Evolutionary conservation across 2,113 vertebrate species (phyloP).

Genomic region (Pipa parva): DNA sequence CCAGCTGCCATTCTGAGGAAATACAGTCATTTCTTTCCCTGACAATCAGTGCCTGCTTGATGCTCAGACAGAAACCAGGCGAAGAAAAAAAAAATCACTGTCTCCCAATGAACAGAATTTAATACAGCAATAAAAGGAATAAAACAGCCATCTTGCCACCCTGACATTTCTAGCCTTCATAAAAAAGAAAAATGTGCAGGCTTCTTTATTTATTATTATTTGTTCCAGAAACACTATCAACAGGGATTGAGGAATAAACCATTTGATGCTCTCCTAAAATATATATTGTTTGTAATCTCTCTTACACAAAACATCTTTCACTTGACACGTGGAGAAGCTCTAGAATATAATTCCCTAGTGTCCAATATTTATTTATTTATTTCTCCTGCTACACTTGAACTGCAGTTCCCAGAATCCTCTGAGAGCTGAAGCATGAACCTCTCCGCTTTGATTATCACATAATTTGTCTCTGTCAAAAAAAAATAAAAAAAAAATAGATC

Average conservation of each 20-base stretch:
- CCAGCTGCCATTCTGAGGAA: background rate
- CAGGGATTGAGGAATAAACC: background rate
- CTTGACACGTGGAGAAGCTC: too few relatives aligned
- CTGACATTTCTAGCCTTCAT: constrained; percentile 8
- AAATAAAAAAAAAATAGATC: too few relatives aligned
- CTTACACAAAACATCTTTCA: background rate
- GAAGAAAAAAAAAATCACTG: constrained; percentile 6
- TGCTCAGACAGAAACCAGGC: constrained; percentile 18
- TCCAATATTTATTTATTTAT: too few relatives aligned
- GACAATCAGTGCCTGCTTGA: background rate
- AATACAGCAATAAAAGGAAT: constrained; percentile 19
- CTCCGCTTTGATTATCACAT: too few relatives aligned
- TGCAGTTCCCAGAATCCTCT: too few relatives aligned
- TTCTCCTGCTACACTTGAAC: too few relatives aligned
- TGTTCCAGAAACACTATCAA: background rate
- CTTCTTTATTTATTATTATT: constrained; percentile 23
- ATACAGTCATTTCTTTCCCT: background rate
- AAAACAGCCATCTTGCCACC: constrained; percentile 22
- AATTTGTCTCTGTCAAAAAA: too few relatives aligned
- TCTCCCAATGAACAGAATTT: constrained; percentile 13
- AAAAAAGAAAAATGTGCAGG: constrained; percentile 1
- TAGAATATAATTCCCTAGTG: too few relatives aligned
- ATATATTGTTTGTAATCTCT: constrained; percentile 4
- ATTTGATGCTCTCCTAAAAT: background rate
- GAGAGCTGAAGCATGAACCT: too few relatives aligned